Conservation (phyloP, 2,888 invertebrate genomes). For the Pristionchus japonicus region DNA sequence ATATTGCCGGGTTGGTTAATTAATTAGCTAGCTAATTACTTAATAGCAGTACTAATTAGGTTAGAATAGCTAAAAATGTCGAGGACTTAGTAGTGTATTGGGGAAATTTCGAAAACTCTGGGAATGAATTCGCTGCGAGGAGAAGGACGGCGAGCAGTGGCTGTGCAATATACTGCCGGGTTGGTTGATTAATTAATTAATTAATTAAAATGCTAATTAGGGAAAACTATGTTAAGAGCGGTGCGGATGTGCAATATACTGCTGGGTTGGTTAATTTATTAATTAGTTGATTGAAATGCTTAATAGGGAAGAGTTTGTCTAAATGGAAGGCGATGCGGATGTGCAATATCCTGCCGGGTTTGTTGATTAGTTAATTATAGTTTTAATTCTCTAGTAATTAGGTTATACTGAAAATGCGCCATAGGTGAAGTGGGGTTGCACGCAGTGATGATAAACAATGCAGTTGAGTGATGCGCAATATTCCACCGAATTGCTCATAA, state of each 20-base stretch:
- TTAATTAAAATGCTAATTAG: too few relatives aligned
- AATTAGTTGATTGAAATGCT: too few relatives aligned
- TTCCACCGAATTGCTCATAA: background rate
- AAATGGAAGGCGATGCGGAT: background rate
- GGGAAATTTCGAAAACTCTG: too few relatives aligned
- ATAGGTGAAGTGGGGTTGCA: background rate
- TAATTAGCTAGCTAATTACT: too few relatives aligned
- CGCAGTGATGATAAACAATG: background rate
- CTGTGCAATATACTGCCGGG: slow-evolving; percentile 45
- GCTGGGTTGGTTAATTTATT: background rate
- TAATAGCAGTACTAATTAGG: too few relatives aligned
- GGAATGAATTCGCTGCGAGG: slow-evolving; percentile 4
- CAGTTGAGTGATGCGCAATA: background rate
- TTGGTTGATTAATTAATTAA: background rate
- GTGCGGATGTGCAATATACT: background rate
- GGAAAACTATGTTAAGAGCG: background rate
- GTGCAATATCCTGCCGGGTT: slow-evolving; percentile 45
- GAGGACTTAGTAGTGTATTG: too few relatives aligned
- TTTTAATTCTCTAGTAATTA: too few relatives aligned
- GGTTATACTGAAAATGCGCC: background rate
- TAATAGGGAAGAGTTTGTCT: too few relatives aligned
- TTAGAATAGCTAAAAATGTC: too few relatives aligned
- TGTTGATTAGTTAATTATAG: too few relatives aligned
- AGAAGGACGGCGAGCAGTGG: background rate
- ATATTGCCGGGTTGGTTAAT: background rate